Conservation (phyloP, 2,888 invertebrate genomes). For the Baccha elongata region DNA sequence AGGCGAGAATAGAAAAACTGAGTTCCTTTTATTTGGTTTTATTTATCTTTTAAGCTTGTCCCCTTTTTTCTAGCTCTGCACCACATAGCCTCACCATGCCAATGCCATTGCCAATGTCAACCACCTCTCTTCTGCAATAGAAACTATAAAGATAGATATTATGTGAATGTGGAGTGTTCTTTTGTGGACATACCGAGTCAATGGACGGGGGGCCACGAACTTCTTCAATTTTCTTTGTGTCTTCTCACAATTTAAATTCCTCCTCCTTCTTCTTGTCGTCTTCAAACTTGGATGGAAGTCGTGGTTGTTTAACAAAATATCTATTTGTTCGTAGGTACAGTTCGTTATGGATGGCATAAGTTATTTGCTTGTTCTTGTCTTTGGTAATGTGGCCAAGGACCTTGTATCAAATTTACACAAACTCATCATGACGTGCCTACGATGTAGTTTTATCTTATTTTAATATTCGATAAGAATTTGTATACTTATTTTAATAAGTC, state of each 20-base stretch:
- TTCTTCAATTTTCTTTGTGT: slow-evolving; percentile 38
- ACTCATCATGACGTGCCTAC: background rate
- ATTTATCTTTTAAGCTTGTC: background rate
- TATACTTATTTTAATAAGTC: slow-evolving; percentile 54
- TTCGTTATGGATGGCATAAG: slow-evolving; percentile 20
- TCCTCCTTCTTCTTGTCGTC: slow-evolving; percentile 6
- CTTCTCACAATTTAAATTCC: slow-evolving; percentile 43
- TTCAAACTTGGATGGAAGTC: background rate
- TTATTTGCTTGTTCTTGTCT: slow-evolving; percentile 17
- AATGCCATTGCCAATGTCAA: slow-evolving; percentile 32
- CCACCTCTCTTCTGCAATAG: slow-evolving; percentile 56
- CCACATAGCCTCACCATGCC: slow-evolving; percentile 11
- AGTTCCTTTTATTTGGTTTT: slow-evolving; percentile 10
- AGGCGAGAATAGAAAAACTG: slow-evolving; percentile 39
- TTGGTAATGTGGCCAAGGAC: slow-evolving; percentile 60
- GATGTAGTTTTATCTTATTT: background rate
- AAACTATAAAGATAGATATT: slow-evolving; percentile 40
- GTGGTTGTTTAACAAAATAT: slow-evolving; percentile 12
- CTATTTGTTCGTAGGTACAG: slow-evolving; percentile 1
- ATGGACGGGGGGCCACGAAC: slow-evolving; percentile 64
- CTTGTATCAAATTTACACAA: slow-evolving; percentile 20
- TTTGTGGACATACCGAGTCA: slow-evolving; percentile 39
- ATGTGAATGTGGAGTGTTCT: slow-evolving; percentile 18
- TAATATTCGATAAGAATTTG: slow-evolving; percentile 23
- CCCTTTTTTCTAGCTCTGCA: slow-evolving; percentile 1